A percentile compares a stretch with the other conserved stretches of the same genome.
Conservation (phyloP, 2,113 vertebrate species). For the Myotis lucifugus region DNA sequence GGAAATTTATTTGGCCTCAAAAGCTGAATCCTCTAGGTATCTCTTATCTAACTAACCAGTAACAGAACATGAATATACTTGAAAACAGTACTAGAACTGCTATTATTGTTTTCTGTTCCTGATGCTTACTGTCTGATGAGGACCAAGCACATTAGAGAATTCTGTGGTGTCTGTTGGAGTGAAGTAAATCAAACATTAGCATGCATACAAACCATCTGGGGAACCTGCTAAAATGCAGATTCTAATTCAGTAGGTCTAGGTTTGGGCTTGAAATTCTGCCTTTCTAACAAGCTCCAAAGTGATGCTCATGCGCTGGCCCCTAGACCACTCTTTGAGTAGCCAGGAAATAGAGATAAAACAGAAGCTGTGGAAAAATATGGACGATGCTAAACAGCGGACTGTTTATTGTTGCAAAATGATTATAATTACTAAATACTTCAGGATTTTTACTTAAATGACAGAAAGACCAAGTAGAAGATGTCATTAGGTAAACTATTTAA, state of each 20-base stretch:
- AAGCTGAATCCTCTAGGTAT: background rate
- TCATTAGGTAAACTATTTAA: conserved; percentile 38
- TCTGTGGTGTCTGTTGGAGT: background rate
- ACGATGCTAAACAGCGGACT: background rate
- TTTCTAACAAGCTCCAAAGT: background rate
- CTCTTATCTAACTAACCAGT: background rate
- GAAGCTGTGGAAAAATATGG: background rate
- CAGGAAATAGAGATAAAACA: background rate
- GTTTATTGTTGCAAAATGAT: conserved; percentile 24
- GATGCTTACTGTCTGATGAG: background rate
- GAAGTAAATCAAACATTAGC: background rate
- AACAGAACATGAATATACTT: background rate
- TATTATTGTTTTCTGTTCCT: conserved; percentile 29
- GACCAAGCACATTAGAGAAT: background rate
- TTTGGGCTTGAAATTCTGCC: background rate
- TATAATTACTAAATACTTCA: conserved; percentile 1
- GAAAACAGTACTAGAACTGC: background rate
- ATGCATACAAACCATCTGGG: background rate
- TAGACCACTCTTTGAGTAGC: background rate
- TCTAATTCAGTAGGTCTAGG: background rate
- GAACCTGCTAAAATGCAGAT: background rate
- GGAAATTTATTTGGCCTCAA: conserved; percentile 16
- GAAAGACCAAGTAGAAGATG: background rate
- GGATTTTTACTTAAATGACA: conserved; percentile 48
- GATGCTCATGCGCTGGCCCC: background rate